These are phyloP conservation scores for Acanthosepion pharaonis DNA, from an alignment of 2,888 invertebrate genomes.

Conservation along the genomic window DNA sequence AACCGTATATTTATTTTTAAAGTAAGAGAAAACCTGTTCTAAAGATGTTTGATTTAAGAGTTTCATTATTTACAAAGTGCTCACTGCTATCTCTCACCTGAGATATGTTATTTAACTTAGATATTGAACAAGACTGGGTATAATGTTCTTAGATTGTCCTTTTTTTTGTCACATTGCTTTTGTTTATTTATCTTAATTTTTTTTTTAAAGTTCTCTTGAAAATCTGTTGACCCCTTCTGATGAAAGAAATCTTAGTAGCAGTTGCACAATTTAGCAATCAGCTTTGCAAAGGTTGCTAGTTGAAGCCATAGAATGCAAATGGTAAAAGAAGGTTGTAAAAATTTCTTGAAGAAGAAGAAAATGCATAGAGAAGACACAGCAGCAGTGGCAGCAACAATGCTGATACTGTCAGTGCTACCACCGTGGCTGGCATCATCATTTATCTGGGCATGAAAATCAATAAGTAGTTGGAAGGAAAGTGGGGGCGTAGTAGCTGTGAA, in stretches of 20 bases:
- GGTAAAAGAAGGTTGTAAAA: background rate
- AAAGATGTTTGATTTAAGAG: background rate
- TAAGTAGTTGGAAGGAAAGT: background rate
- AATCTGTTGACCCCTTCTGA: background rate
- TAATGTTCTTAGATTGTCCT: background rate
- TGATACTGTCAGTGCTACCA: background rate
- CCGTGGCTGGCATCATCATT: background rate
- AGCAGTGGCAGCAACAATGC: background rate
- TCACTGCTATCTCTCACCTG: background rate
- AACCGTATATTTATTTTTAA: background rate
- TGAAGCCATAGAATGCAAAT: slow-evolving; percentile 11
- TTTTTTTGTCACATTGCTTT: background rate
- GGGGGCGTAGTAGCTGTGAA: background rate
- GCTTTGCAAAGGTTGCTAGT: background rate
- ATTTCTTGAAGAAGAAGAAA: background rate
- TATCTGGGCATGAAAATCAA: background rate
- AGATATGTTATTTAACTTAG: background rate
- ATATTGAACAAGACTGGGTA: background rate
- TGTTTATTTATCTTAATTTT: background rate
- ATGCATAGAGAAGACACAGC: background rate
- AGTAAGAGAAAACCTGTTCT: background rate
- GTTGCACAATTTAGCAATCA: background rate
- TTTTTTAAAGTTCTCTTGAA: background rate
- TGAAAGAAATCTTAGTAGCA: background rate
- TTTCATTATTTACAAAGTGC: background rate